phyloP scores from a whole-genome alignment of 2,888 invertebrate species.

The Pachydiplax longipennis region DNA sequence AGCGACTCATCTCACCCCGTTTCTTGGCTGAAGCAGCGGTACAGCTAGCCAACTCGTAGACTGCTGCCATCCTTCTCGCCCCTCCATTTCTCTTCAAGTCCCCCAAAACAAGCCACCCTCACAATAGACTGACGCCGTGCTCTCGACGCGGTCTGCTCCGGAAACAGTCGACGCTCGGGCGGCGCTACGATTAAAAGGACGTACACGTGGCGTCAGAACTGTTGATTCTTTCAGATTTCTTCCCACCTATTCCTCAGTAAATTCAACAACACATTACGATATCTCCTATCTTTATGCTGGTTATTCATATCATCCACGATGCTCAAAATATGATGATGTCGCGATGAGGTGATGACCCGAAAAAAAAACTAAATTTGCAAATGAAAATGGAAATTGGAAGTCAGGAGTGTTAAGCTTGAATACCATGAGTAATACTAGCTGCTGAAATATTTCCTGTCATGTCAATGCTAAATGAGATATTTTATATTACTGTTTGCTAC shows the following conservation, averaged over 20 bases:
- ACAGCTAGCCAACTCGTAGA: slow-evolving; percentile 13
- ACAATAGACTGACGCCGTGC: slow-evolving; percentile 1
- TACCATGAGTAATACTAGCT: too few species aligned
- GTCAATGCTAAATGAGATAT: too few species aligned
- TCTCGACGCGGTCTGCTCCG: not conserved
- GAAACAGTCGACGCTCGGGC: not conserved
- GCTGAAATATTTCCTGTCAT: too few species aligned
- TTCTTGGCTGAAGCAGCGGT: slow-evolving; percentile 10
- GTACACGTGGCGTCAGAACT: not conserved
- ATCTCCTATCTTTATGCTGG: too few species aligned
- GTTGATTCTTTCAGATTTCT: not conserved
- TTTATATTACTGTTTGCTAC: too few species aligned
- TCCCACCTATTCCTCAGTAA: not conserved
- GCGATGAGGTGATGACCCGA: too few species aligned
- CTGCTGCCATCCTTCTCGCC: slow-evolving; percentile 26
- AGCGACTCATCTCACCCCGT: not conserved
- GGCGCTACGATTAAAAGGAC: not conserved
- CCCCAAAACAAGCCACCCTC: slow-evolving; percentile 10
- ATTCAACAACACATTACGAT: too few species aligned
- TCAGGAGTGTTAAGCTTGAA: too few species aligned
- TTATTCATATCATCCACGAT: too few species aligned
- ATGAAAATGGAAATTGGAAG: too few species aligned
- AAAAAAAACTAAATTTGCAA: too few species aligned
- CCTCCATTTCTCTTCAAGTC: not conserved
- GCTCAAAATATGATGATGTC: too few species aligned